phyloP scores from a whole-genome alignment of 2,888 invertebrate genomes.

The Scaptomyza parva region DNA sequence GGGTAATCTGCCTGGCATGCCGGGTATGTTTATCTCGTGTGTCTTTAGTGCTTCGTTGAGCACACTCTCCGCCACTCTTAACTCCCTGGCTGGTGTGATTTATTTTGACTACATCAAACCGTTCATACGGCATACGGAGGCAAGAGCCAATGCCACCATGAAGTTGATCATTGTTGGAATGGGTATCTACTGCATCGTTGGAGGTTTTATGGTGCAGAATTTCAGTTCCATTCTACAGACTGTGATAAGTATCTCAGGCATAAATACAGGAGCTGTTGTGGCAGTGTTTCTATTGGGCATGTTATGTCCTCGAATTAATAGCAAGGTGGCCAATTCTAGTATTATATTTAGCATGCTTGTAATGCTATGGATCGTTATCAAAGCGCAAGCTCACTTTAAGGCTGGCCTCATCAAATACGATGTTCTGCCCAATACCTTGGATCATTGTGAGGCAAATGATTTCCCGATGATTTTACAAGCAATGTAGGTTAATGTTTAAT shows the following conservation, averaged over 20 bases:
- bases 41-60: conserved; percentile 88
- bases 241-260: conserved; percentile 85
- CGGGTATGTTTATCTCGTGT: conserved; percentile 87
- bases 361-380: conserved; percentile 77
- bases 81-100: conserved; percentile 86
- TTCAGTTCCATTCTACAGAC: conserved; percentile 86
- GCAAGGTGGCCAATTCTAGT: conserved; percentile 77
- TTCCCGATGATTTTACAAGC: conserved; percentile 52
- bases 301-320: conserved; percentile 88
- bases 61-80: conserved; percentile 86
- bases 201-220: conserved; percentile 85
- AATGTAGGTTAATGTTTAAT: conserved; percentile 55
- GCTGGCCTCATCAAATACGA: conserved; percentile 74
- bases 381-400: conserved; percentile 69
- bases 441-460: conserved; percentile 72
- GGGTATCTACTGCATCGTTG: conserved; percentile 87
- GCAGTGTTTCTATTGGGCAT: conserved; percentile 90
- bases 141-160: conserved; percentile 85
- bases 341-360: conserved; percentile 72
- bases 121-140: conserved; percentile 83
- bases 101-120: conserved; percentile 87
- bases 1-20: conserved; percentile 86
- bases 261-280: conserved; percentile 87
- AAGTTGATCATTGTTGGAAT: conserved; percentile 84
- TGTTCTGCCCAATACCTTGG: conserved; percentile 73